Percentiles rank a stretch among this genome's conserved stretches.
phyloP scores from a whole-genome alignment of 2,113 vertebrate species.

The Desmodus rotundus region DNA sequence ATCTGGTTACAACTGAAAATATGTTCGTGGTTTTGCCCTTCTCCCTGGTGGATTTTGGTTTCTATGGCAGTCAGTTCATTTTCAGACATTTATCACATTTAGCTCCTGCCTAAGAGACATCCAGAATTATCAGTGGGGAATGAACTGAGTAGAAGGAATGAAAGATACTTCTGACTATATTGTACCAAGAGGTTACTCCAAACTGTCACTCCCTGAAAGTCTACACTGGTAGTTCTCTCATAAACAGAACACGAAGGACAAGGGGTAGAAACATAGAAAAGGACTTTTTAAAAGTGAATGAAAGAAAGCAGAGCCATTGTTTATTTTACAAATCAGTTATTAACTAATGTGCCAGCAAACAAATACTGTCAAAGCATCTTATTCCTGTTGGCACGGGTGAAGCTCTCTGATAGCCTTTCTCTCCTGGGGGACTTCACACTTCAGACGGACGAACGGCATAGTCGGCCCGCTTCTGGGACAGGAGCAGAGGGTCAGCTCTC shows the following conservation, averaged over 20 bases:
- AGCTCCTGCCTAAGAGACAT: background rate
- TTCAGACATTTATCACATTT: conserved; percentile 12
- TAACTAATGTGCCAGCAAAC: background rate
- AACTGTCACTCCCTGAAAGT: background rate
- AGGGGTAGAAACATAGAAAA: background rate
- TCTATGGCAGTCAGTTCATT: background rate
- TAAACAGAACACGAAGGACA: background rate
- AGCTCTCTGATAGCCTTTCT: background rate
- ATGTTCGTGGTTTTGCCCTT: background rate
- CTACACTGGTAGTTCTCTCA: background rate
- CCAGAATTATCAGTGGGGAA: background rate
- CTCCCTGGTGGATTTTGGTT: conserved; percentile 19
- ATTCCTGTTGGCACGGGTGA: background rate
- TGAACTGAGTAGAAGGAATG: background rate
- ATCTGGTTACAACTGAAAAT: conserved; percentile 40
- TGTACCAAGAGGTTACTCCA: background rate
- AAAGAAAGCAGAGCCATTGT: background rate
- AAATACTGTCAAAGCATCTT: background rate
- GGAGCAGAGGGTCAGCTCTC: background rate
- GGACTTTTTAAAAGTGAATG: background rate
- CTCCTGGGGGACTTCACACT: background rate
- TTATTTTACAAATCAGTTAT: background rate
- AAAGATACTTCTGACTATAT: background rate
- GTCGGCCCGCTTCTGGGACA: background rate
- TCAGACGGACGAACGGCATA: background rate